These are phyloP conservation scores for Megalurothrips usitatus DNA, from an alignment of 2,888 invertebrate genomes.

Conservation along the genomic window DNA sequence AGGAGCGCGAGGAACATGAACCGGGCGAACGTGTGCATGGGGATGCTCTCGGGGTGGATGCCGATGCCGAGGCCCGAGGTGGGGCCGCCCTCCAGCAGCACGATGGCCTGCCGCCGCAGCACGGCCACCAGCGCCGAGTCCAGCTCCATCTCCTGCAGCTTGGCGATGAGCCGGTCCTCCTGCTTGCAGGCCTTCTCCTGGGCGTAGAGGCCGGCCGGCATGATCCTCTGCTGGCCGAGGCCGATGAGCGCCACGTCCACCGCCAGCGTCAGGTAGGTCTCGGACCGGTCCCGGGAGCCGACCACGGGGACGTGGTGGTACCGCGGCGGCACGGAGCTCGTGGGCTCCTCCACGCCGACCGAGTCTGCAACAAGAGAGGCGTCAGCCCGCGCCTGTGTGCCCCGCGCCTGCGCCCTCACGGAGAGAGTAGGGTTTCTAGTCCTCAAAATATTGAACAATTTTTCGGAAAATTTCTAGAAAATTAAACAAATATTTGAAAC, in stretches of 20 bases:
- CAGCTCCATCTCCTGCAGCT: constrained; percentile 70
- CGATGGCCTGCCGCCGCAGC: constrained; percentile 61
- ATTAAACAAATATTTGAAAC: too few relatives aligned
- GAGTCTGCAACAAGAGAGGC: constrained; percentile 46
- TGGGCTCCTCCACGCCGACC: constrained; percentile 51
- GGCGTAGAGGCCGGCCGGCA: constrained; percentile 74
- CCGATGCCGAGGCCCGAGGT: constrained; percentile 69
- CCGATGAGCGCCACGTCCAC: constrained; percentile 74
- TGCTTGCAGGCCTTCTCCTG: constrained; percentile 67
- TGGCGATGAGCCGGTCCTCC: constrained; percentile 71
- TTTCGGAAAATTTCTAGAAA: too few relatives aligned
- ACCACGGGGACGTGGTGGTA: constrained; percentile 74
- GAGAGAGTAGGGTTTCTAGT: too few relatives aligned
- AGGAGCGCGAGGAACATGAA: constrained; percentile 73
- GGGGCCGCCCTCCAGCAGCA: constrained; percentile 71
- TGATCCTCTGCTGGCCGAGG: constrained; percentile 70
- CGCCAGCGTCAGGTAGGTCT: constrained; percentile 70
- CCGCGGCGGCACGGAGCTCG: constrained; percentile 50
- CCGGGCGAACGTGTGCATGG: constrained; percentile 78
- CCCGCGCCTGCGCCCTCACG: too few relatives aligned
- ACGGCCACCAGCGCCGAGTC: constrained; percentile 67
- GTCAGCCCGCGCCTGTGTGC: too few relatives aligned
- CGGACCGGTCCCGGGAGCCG: constrained; percentile 66
- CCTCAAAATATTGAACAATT: too few relatives aligned
- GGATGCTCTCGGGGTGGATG: constrained; percentile 74